phyloP scores from a whole-genome alignment of 2,797 vertebrate genomes.

The Peromyscus eremicus region DNA sequence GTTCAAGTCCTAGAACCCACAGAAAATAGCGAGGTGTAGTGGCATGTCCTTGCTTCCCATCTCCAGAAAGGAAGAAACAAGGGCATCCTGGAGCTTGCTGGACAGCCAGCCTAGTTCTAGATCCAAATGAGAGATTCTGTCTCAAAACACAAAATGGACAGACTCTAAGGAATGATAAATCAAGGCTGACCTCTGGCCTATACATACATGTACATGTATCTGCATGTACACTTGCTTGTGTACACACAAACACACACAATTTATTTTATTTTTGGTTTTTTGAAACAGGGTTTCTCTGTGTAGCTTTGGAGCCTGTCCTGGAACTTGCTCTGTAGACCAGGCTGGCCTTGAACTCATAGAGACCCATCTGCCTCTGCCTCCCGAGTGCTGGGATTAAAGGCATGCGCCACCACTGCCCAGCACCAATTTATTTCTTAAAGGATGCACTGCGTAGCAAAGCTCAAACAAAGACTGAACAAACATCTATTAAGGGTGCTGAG shows the following conservation, averaged over 20 bases:
- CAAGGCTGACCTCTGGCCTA: neutral
- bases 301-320: too few species aligned
- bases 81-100: neutral
- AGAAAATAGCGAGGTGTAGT: neutral
- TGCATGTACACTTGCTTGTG: neutral
- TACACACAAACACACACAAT: neutral
- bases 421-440: neutral
- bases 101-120: neutral
- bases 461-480: conserved; percentile 34
- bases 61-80: neutral
- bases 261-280: too few species aligned
- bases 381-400: too few species aligned
- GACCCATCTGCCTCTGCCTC: too few species aligned
- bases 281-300: too few species aligned
- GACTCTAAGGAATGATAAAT: neutral
- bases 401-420: too few species aligned
- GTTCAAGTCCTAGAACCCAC: neutral
- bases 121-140: neutral
- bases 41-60: neutral
- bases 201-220: neutral
- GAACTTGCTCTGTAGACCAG: too few species aligned
- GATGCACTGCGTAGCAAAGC: conserved; percentile 11
- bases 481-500: conserved; percentile 39
- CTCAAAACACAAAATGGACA: neutral
- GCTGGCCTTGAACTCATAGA: too few species aligned